Percentiles rank a stretch among this genome's conserved stretches.
phyloP scores from a whole-genome alignment of 2,797 vertebrate species.

The Lepilemur septentrionalis region DNA sequence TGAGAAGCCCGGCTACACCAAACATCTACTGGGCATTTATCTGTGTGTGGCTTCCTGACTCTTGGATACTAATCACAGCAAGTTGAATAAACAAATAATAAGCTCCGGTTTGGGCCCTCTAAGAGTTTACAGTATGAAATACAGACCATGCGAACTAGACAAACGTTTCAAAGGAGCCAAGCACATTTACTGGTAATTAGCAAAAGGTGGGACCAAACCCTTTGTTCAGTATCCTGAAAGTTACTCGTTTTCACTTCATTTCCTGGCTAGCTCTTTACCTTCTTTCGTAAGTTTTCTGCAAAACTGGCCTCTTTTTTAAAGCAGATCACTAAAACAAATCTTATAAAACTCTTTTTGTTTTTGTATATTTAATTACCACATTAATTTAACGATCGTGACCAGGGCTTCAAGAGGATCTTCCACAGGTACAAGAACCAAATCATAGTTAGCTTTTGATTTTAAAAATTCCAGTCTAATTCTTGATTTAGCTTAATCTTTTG shows the following conservation, averaged over 20 bases:
- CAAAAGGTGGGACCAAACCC: background rate
- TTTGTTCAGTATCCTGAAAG: background rate
- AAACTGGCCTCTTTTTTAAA: background rate
- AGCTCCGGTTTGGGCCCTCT: background rate
- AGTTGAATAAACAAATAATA: fast-evolving
- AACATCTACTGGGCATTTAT: background rate
- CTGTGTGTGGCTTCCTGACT: background rate
- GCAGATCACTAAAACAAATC: background rate
- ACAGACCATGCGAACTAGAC: background rate
- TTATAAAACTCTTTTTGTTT: background rate
- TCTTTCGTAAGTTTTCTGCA: background rate
- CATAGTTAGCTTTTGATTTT: background rate
- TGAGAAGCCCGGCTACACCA: background rate
- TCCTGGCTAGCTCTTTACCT: background rate
- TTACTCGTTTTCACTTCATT: background rate
- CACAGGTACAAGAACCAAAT: background rate
- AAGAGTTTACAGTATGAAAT: background rate
- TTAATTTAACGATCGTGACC: background rate
- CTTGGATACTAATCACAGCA: background rate
- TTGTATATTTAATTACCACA: background rate
- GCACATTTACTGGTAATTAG: background rate
- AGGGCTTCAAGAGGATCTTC: background rate
- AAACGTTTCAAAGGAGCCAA: background rate
- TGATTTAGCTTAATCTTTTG: background rate
- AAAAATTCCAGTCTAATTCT: background rate